phyloP scores from a whole-genome alignment of 1,140 invertebrate species.

The Dendrolimus kikuchii region DNA sequence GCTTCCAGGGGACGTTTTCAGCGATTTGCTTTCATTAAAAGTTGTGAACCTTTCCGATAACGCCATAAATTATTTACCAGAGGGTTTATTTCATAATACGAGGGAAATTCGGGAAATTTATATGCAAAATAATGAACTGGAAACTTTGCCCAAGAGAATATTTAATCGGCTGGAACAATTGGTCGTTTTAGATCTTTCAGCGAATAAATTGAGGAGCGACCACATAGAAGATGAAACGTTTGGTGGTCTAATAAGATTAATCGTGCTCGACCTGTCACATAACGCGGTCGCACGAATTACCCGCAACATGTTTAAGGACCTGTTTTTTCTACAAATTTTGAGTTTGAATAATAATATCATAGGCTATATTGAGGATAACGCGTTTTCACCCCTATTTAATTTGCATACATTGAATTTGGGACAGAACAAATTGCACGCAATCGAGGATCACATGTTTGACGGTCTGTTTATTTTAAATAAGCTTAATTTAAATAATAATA shows the following conservation, averaged over 20 bases:
- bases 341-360: constrained; percentile 86
- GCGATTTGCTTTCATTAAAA: constrained; percentile 78
- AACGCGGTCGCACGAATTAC: constrained; percentile 78
- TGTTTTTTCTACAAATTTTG: constrained; percentile 87
- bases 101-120: constrained; percentile 82
- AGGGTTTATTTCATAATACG: constrained; percentile 79
- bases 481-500: constrained; percentile 85
- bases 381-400: constrained; percentile 87
- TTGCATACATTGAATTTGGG: constrained; percentile 85
- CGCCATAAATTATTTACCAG: constrained; percentile 79
- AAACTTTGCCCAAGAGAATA: constrained; percentile 79
- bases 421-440: constrained; percentile 81
- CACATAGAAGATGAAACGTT: constrained; percentile 81
- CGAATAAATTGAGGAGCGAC: constrained; percentile 80
- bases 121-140: constrained; percentile 81
- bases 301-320: constrained; percentile 82
- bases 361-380: constrained; percentile 81
- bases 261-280: constrained; percentile 79
- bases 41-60: constrained; percentile 87
- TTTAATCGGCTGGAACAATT: constrained; percentile 80
- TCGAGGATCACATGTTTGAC: constrained; percentile 84
- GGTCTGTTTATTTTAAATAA: constrained; percentile 87
- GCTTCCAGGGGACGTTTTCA: constrained; percentile 78
- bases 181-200: constrained; percentile 79
- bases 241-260: constrained; percentile 78